Evolutionary conservation across 2,797 vertebrate species (phyloP), one percentile per base, ranked within the genome.

Genomic region (Microctenopoma stevenorrisi): DNA sequence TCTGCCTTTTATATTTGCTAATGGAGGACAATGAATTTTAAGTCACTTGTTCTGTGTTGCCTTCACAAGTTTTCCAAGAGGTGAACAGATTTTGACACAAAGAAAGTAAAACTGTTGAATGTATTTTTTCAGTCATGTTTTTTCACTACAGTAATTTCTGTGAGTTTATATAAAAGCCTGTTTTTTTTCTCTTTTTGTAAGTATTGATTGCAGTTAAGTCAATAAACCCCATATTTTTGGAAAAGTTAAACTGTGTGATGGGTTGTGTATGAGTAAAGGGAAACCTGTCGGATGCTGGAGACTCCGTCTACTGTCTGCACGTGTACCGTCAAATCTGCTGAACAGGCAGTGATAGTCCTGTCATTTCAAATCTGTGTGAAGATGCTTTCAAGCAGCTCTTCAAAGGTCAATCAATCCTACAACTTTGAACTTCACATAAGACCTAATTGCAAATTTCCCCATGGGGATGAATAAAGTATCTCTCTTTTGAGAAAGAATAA

Each of bases 121-220:
- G 97, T 98, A 98, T 96, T 92, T 94, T 95, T 94, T 89, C 92
- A 90, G 93, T 90, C 74, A 83, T 96, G 95, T 93, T 94, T 95
- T 95, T 95, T 95, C 92, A 97, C 96, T 98, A 97, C 96, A 95
- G 95, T 96, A 91, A 93, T 95, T 95, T 94, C 94, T 96, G 96
- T 96, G 95, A 96, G 95, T 97, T 98, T 96, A 95, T 97, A 96
- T 96, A 76, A 84, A 95, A 88, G 75, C 74, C 88, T 91, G 93
- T 88, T 94, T 93, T 93, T 94, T 93, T 40, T 56, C 18, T 42
- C 18, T 66, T 95, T 95, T 98, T 98, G 96, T 98, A 98, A 98
- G 94, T 94, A 97, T 96, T 98, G 96, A 98, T 98, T 97, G 96
- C 96, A 97, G 97, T 98, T 98, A 95, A 97, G 96, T 96, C 97